A percentile compares a stretch with the other conserved stretches of the same genome.
phyloP scores from a whole-genome alignment of 1,140 invertebrate species.

The Anastatus disparis region DNA sequence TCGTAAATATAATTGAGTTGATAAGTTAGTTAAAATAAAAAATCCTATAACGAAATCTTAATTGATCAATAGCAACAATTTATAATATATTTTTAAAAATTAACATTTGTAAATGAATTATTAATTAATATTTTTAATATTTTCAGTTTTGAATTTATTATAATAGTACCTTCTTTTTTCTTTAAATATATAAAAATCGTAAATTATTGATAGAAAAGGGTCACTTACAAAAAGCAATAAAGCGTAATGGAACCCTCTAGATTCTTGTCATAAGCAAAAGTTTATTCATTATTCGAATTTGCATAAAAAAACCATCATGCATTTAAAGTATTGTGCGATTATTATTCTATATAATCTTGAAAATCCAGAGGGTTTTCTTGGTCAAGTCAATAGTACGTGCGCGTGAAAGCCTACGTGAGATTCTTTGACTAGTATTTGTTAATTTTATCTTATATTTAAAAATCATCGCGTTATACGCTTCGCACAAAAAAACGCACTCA shows the following conservation, averaged over 20 bases:
- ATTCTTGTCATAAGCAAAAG: background rate
- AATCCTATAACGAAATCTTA: no score
- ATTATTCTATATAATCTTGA: conserved; percentile 2
- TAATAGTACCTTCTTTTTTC: no score
- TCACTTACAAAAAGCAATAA: conserved; percentile 19
- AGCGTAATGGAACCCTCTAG: conserved; percentile 21
- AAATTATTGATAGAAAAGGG: background rate
- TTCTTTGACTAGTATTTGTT: conserved; percentile 39
- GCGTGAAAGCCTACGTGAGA: conserved; percentile 35
- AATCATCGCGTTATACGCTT: conserved; percentile 30
- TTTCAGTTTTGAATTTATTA: no score
- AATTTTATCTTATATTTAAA: conserved; percentile 33
- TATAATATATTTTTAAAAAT: no score
- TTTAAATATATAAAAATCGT: background rate
- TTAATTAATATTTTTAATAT: no score
- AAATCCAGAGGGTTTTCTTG: conserved; percentile 24
- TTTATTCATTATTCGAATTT: background rate
- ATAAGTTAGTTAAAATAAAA: no score
- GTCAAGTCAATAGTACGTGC: conserved; percentile 39
- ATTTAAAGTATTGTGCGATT: conserved; percentile 2
- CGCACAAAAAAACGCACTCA: conserved; percentile 19
- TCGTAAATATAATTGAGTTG: no score
- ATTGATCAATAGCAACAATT: no score
- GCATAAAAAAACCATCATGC: no score
- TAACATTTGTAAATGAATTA: no score